Evolutionary conservation across 2,888 invertebrate genomes (phyloP).

Genomic region (Phaedon cochleariae): DNA sequence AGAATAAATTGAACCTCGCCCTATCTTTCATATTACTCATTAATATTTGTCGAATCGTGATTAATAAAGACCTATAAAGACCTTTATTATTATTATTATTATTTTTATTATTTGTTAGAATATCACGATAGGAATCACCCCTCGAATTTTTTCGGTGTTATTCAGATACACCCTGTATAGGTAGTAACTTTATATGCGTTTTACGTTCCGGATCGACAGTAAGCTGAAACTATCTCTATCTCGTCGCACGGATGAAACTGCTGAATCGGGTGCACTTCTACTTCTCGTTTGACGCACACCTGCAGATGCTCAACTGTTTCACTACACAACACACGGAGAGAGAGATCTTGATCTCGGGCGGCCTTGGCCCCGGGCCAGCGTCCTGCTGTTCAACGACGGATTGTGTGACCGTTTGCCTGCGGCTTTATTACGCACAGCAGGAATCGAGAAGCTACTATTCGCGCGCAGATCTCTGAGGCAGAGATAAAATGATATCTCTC

Average conservation of each 20-base stretch:
- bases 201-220: background rate
- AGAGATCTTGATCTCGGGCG: background rate
- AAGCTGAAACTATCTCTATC: constrained; percentile 2
- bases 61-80: too few relatives aligned
- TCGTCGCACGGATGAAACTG: background rate
- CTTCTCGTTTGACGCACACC: constrained; percentile 1
- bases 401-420: constrained; percentile 4
- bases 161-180: too few relatives aligned
- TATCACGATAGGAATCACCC: too few relatives aligned
- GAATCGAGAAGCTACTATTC: background rate
- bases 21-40: too few relatives aligned
- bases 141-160: too few relatives aligned
- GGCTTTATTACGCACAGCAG: constrained; percentile 7
- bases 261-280: constrained; percentile 8
- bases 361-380: constrained; percentile 7
- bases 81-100: too few relatives aligned
- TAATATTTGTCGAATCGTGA: too few relatives aligned
- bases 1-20: too few relatives aligned
- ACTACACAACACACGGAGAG: background rate
- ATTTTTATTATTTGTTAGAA: too few relatives aligned
- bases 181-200: background rate
- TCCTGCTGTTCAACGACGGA: constrained; percentile 11
- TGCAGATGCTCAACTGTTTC: constrained; percentile 7
- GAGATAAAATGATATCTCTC: too few relatives aligned
- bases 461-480: too few relatives aligned